Percentiles rank a stretch among this genome's conserved stretches.
These are phyloP conservation scores for Aphis craccivora DNA, from an alignment of 1,140 invertebrate genomes.

Conservation along the genomic window DNA sequence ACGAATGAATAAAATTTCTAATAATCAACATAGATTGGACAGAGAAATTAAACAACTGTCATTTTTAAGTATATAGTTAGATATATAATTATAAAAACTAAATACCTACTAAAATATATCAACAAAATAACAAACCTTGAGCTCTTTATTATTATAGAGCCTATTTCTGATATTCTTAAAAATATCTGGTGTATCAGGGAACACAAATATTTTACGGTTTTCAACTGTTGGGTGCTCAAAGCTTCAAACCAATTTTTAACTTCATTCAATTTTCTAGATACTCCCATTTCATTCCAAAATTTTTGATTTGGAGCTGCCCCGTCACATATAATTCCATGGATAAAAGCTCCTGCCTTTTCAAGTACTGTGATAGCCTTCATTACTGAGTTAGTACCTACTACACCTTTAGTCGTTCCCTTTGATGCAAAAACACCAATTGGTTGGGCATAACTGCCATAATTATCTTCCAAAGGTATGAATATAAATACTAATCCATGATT, in stretches of 20 bases:
- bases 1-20: no score
- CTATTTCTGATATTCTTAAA: not conserved
- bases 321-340: not conserved
- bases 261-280: not conserved
- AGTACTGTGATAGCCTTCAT: not conserved
- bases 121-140: not conserved
- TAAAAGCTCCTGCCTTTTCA: not conserved
- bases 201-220: not conserved
- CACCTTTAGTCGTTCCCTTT: not conserved
- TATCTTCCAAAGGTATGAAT: not conserved
- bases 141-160: not conserved
- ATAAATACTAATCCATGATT: not conserved
- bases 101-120: no score
- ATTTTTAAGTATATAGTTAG: no score
- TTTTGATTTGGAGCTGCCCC: not conserved
- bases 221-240: not conserved
- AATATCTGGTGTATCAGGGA: not conserved
- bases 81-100: no score
- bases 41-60: no score
- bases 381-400: not conserved
- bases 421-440: not conserved
- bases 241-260: constrained; percentile 18
- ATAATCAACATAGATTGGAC: no score
- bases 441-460: not conserved
- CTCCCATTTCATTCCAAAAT: not conserved